Evolutionary conservation across 1,140 invertebrate species (phyloP).

Genomic region (Vollenhovia emeryi): DNA sequence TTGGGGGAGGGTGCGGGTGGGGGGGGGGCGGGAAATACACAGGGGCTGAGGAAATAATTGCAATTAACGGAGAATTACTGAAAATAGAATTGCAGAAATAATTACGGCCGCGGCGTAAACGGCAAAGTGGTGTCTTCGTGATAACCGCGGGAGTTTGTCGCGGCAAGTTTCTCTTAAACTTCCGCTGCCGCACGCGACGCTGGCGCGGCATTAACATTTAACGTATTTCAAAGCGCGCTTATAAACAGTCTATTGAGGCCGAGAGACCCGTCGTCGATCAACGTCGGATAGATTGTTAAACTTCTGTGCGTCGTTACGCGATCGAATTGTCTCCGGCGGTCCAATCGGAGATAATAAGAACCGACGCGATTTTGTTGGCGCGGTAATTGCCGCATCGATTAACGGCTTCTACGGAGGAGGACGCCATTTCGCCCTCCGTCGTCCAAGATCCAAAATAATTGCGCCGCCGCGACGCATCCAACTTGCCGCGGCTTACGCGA

Average conservation of each 20-base stretch:
- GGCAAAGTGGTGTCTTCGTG: background rate
- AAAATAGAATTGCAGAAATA: conserved; percentile 17
- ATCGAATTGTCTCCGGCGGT: background rate
- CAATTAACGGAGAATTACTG: background rate
- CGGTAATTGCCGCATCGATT: background rate
- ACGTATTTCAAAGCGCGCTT: background rate
- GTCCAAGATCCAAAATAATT: background rate
- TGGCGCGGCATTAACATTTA: conserved; percentile 10
- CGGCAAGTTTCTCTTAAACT: conserved; percentile 9
- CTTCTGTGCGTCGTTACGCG: background rate
- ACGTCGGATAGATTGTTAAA: background rate
- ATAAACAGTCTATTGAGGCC: background rate
- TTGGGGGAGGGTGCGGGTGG: too few species aligned
- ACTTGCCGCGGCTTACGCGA: background rate
- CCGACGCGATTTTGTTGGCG: background rate
- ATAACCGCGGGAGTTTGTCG: background rate
- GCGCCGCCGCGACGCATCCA: background rate
- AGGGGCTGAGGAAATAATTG: background rate
- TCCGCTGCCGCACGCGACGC: background rate
- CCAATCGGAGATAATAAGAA: background rate
- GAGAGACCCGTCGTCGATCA: background rate
- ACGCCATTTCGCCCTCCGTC: background rate
- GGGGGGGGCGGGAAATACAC: background rate
- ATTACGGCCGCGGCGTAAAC: background rate
- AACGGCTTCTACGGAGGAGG: background rate